Conservation (phyloP, 2,888 invertebrate species). For the Aspidapion aeneum region DNA sequence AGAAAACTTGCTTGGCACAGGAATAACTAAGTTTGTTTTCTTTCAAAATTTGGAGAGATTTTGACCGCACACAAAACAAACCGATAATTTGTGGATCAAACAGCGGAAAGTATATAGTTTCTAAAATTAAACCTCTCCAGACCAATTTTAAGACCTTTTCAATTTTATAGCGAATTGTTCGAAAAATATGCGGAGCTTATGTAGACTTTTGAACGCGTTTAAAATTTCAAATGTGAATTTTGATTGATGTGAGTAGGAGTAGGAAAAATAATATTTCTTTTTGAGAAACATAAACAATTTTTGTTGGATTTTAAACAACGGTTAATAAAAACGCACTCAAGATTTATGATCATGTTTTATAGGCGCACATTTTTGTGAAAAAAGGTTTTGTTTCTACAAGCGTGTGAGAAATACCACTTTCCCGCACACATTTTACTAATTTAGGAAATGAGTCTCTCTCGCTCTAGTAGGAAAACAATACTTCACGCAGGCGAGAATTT, state of each 20-base stretch:
- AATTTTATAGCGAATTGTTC: background rate
- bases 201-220: background rate
- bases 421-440: too few species aligned
- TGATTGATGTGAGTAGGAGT: background rate
- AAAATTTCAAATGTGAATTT: background rate
- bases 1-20: too few species aligned
- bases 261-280: background rate
- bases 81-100: background rate
- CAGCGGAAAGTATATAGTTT: background rate
- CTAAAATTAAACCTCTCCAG: background rate
- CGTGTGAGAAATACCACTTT: too few species aligned
- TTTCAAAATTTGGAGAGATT: background rate
- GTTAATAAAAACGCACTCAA: too few species aligned
- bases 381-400: too few species aligned
- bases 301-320: background rate
- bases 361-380: too few species aligned
- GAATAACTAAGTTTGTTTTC: too few species aligned
- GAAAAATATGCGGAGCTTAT: background rate
- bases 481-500: too few species aligned
- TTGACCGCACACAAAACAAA: background rate
- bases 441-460: too few species aligned
- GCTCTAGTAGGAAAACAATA: too few species aligned
- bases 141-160: background rate
- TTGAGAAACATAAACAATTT: background rate
- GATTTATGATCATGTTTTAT: too few species aligned